These are phyloP conservation scores for Ditula angustiorana DNA, from an alignment of 2,888 invertebrate genomes.

Conservation along the genomic window DNA sequence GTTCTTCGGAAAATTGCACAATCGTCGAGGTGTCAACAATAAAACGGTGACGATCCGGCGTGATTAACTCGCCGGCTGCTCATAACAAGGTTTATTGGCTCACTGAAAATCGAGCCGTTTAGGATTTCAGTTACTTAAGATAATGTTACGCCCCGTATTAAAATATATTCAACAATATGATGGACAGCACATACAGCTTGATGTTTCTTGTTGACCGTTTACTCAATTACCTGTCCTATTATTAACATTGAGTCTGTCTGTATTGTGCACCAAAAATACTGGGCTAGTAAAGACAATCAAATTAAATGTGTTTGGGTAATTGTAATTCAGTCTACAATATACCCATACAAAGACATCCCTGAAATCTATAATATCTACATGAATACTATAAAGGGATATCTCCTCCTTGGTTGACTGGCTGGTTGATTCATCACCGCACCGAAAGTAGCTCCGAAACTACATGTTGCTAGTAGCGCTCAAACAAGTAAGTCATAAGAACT, in stretches of 20 bases:
- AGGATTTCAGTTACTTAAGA: conserved; percentile 9
- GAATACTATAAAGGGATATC: too few relatives aligned
- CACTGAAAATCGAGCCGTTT: conserved; percentile 22
- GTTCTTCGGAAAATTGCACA: conserved; percentile 82
- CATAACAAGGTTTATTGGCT: conserved; percentile 51
- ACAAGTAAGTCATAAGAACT: too few relatives aligned
- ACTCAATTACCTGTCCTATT: background rate
- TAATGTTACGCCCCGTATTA: background rate
- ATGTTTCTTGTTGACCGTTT: background rate
- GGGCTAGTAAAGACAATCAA: too few relatives aligned
- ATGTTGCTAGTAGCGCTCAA: too few relatives aligned
- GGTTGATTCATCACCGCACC: too few relatives aligned
- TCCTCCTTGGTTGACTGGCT: too few relatives aligned
- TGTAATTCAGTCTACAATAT: too few relatives aligned
- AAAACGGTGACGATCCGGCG: conserved; percentile 65
- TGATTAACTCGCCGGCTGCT: conserved; percentile 61
- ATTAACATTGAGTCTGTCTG: background rate
- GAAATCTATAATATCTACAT: too few relatives aligned
- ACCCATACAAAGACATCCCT: too few relatives aligned
- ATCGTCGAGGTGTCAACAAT: conserved; percentile 79
- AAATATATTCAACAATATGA: background rate
- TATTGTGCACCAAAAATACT: too few relatives aligned
- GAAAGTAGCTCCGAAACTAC: too few relatives aligned
- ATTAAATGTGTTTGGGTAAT: too few relatives aligned
- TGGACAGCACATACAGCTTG: background rate